Percentiles rank a stretch among this genome's conserved stretches.
Evolutionary conservation across 2,113 vertebrate species (phyloP).

Genomic region (Grantiella picta): DNA sequence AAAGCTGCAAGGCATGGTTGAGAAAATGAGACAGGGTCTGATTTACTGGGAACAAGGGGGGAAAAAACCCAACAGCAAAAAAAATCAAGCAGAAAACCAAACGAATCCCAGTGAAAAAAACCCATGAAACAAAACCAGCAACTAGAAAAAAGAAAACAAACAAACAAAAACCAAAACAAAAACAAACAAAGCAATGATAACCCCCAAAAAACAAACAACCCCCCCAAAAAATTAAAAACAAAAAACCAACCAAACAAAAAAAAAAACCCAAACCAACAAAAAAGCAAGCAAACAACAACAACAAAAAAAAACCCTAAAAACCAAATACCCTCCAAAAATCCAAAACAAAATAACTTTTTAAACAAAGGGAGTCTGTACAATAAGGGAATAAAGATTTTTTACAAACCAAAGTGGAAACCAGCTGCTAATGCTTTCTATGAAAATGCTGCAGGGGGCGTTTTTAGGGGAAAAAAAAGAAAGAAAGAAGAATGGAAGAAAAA

Average conservation of each 20-base stretch:
- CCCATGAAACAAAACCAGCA: not conserved
- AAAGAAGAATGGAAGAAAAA: not conserved
- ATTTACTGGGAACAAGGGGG: not conserved
- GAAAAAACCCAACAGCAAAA: no score
- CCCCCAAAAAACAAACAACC: no score
- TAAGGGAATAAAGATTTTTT: not conserved
- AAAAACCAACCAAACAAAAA: not conserved
- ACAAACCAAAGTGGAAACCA: not conserved
- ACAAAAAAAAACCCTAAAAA: not conserved
- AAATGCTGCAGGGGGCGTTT: not conserved
- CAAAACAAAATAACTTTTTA: not conserved
- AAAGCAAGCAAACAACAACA: not conserved
- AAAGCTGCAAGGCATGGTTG: not conserved
- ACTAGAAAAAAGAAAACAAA: not conserved
- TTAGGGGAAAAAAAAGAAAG: fast-evolving
- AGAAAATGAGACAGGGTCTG: not conserved
- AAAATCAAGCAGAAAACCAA: not conserved
- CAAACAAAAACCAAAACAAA: not conserved
- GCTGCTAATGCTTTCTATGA: not conserved
- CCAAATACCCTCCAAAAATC: not conserved
- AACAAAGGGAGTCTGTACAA: not conserved
- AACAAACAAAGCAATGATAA: no score
- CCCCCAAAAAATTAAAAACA: not conserved
- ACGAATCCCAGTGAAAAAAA: not conserved
- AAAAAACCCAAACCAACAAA: not conserved